A percentile compares a stretch with the other conserved stretches of the same genome.
These are phyloP conservation scores for Ascaphus truei DNA, from an alignment of 2,113 vertebrate species.

Conservation along the genomic window DNA sequence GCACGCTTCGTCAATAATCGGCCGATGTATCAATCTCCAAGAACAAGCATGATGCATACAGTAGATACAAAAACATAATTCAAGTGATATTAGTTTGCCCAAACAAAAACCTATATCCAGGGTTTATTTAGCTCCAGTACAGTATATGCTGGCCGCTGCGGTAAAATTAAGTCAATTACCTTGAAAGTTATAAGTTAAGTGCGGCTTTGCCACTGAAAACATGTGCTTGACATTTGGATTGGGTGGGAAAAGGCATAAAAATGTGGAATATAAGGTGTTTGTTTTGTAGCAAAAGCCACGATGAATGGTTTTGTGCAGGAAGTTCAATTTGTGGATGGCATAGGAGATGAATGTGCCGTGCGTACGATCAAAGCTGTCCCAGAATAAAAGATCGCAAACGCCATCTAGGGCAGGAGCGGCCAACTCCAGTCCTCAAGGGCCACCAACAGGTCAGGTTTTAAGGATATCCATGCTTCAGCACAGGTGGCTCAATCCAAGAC, in stretches of 20 bases:
- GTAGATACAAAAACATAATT: not conserved
- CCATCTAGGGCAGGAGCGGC: no score
- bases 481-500: no score
- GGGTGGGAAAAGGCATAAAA: not conserved
- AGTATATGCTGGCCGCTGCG: not conserved
- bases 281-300: conserved; percentile 1
- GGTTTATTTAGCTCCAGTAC: not conserved
- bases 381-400: conserved; percentile 18
- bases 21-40: no score
- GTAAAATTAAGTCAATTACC: not conserved
- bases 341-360: conserved; percentile 17
- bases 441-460: no score
- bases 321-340: conserved; percentile 29
- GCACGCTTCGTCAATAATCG: no score
- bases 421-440: no score
- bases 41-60: no score
- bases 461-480: no score
- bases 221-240: not conserved
- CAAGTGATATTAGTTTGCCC: not conserved
- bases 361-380: not conserved
- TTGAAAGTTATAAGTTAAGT: not conserved
- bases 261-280: not conserved
- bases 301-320: conserved; percentile 20
- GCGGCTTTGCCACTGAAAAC: not conserved
- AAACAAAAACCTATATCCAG: not conserved